Conservation (phyloP, 2,113 vertebrate genomes). For the Opisthocomus hoazin region DNA sequence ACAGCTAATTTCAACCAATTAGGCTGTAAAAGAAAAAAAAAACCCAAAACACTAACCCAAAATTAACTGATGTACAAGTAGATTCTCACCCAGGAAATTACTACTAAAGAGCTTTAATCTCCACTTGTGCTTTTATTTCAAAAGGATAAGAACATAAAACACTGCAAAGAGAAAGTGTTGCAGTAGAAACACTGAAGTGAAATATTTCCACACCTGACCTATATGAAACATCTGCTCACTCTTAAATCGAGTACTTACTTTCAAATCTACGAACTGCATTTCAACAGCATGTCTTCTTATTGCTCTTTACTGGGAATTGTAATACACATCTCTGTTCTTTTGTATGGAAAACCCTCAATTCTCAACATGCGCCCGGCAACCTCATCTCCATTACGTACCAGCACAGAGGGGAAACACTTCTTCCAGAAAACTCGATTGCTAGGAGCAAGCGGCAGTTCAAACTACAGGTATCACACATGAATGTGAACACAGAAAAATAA, state of each 20-base stretch:
- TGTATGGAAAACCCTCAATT: background rate
- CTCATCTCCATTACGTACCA: background rate
- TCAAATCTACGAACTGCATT: background rate
- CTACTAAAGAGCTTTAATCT: background rate
- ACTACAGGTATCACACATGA: background rate
- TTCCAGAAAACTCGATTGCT: background rate
- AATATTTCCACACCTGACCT: background rate
- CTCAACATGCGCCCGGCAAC: background rate
- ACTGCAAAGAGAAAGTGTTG: background rate
- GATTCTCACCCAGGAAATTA: background rate
- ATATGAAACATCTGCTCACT: background rate
- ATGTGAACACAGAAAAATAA: background rate
- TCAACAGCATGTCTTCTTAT: background rate
- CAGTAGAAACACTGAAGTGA: background rate
- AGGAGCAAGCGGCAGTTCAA: background rate
- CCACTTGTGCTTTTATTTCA: background rate
- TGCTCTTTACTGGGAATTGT: background rate
- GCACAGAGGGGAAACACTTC: background rate
- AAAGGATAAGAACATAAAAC: background rate
- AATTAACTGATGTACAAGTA: background rate
- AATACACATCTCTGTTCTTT: background rate
- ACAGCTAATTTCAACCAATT: background rate
- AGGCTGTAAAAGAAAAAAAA: background rate
- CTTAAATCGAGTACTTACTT: background rate
- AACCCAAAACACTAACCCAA: too few species aligned